Percentiles rank a stretch among this genome's conserved stretches.
phyloP scores from a whole-genome alignment of 1,140 invertebrate species.

The Drosophila subobscura region DNA sequence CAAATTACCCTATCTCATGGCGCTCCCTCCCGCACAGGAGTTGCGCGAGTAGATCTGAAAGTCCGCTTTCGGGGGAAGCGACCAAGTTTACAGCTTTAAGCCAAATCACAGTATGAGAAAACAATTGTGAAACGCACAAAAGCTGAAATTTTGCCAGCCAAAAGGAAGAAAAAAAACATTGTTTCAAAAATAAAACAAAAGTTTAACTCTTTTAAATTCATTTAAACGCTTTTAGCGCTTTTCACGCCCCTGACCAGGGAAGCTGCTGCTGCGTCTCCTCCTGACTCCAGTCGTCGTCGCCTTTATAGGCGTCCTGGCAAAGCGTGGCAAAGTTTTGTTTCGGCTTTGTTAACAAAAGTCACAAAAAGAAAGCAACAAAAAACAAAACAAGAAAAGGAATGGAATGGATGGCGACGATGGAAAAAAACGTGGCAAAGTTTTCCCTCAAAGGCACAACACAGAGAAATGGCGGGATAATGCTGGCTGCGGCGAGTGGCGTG shows the following conservation, averaged over 20 bases:
- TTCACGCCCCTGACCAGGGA: slow-evolving; percentile 57
- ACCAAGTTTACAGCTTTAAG: slow-evolving; percentile 57
- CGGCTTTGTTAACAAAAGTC: slow-evolving; percentile 37
- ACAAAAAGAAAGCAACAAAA: too few relatives aligned
- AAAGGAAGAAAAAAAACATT: slow-evolving; percentile 14
- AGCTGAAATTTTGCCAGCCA: slow-evolving; percentile 28
- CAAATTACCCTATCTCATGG: slow-evolving; percentile 49
- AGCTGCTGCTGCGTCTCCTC: slow-evolving; percentile 25
- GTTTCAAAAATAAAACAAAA: slow-evolving; percentile 51
- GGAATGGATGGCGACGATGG: slow-evolving; percentile 22
- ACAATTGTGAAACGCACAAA: slow-evolving; percentile 57
- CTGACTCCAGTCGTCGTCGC: slow-evolving; percentile 22
- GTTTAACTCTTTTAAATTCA: slow-evolving; percentile 73
- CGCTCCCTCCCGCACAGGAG: background rate
- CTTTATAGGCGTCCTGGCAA: slow-evolving; percentile 39
- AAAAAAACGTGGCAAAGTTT: slow-evolving; percentile 64
- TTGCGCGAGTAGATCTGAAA: too few relatives aligned
- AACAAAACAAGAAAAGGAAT: slow-evolving; percentile 17
- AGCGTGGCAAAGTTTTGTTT: slow-evolving; percentile 37
- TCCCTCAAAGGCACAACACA: slow-evolving; percentile 28
- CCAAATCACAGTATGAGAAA: slow-evolving; percentile 52
- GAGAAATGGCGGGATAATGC: slow-evolving; percentile 15
- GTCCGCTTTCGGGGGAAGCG: too few relatives aligned
- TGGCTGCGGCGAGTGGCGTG: background rate
- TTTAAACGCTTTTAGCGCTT: slow-evolving; percentile 76